Evolutionary conservation across 2,888 invertebrate genomes (phyloP).

Genomic region (Bhutanitis thaidina): DNA sequence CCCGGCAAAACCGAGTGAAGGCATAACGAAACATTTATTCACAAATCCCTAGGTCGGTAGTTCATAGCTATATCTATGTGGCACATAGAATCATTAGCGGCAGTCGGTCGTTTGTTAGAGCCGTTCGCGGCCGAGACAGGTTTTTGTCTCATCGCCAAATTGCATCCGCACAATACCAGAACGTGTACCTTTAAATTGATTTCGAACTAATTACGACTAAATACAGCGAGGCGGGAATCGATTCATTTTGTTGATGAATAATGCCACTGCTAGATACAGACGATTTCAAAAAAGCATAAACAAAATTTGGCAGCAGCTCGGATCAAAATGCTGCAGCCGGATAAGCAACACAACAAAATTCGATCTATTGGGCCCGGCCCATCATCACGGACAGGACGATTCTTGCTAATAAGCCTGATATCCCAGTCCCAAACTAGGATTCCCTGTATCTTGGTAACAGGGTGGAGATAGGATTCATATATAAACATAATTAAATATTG

Average conservation of each 20-base stretch:
- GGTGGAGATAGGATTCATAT: too few species aligned
- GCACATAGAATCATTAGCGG: conserved; percentile 69
- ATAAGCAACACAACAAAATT: too few species aligned
- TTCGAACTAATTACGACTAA: conserved; percentile 65
- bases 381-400: too few species aligned
- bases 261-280: too few species aligned
- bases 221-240: neutral
- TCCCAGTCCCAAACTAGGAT: too few species aligned
- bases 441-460: too few species aligned
- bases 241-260: neutral
- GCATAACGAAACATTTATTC: conserved; percentile 1
- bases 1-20: neutral
- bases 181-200: conserved; percentile 69
- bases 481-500: too few species aligned
- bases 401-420: too few species aligned
- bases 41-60: neutral
- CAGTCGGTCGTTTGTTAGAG: conserved; percentile 76
- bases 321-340: too few species aligned
- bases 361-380: too few species aligned
- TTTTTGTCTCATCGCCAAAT: conserved; percentile 75
- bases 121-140: conserved; percentile 68
- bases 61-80: conserved; percentile 14
- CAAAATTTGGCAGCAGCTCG: too few species aligned
- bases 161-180: conserved; percentile 68
- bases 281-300: too few species aligned